Evolutionary conservation across 1,140 invertebrate species (phyloP).

Genomic region (Anthonomus grandis): DNA sequence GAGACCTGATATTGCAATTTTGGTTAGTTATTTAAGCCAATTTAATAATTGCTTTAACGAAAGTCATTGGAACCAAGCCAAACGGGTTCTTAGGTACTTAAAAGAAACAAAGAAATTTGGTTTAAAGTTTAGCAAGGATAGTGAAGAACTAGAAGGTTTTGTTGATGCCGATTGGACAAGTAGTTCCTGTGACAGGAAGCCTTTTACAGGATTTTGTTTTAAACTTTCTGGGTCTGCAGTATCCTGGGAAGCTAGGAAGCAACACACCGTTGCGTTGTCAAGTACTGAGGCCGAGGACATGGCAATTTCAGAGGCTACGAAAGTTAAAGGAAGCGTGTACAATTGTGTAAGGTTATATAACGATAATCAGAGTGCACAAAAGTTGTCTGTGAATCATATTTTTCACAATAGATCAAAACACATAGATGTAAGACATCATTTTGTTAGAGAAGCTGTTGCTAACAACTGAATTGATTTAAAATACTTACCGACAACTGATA

Average conservation of each 20-base stretch:
- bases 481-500: slow-evolving; percentile 30
- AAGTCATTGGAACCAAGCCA: slow-evolving; percentile 45
- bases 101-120: slow-evolving; percentile 40
- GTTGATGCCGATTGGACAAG: slow-evolving; percentile 29
- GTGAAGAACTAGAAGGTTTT: slow-evolving; percentile 36
- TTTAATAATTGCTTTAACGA: slow-evolving; percentile 40
- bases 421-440: slow-evolving; percentile 47
- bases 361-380: slow-evolving; percentile 18
- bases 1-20: slow-evolving; percentile 51
- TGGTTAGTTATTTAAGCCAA: slow-evolving; percentile 46
- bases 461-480: slow-evolving; percentile 25
- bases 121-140: slow-evolving; percentile 17
- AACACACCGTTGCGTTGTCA: slow-evolving; percentile 40
- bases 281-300: slow-evolving; percentile 46
- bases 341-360: neutral
- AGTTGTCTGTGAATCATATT: slow-evolving; percentile 39
- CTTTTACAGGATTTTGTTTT: slow-evolving; percentile 41
- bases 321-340: neutral
- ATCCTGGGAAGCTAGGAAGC: slow-evolving; percentile 40
- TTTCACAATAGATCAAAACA: slow-evolving; percentile 47
- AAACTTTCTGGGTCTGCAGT: slow-evolving; percentile 31
- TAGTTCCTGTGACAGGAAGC: slow-evolving; percentile 32
- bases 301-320: slow-evolving; percentile 34
- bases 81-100: slow-evolving; percentile 49
- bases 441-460: slow-evolving; percentile 31